Evolutionary conservation across 2,888 invertebrate genomes (phyloP), one percentile per base, ranked within the genome.

Genomic region (Melinaea marsaeus): DNA sequence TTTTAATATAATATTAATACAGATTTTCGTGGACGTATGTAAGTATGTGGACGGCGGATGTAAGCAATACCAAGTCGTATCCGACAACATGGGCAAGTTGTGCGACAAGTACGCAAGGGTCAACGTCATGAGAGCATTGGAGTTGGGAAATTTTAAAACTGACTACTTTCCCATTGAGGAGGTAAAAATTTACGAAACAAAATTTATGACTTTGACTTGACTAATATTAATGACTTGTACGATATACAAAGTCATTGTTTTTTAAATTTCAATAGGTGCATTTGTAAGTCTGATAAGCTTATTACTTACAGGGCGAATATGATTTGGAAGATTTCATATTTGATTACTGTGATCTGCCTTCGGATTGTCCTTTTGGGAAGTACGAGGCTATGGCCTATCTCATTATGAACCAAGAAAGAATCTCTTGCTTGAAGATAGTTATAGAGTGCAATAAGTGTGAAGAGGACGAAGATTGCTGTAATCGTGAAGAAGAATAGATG

Each of bases 21-120:
- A 82, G 82, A 45, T 74, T 0, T 62, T 66, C 13, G 64, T 81
- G 58, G 79, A 81, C 9, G 60, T 80, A 0, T 84, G 78, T 71
- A 81, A 81, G 65, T 62, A 77, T 62, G 77, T 80, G 13, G 88
- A 88, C 67, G 86, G 84, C 9, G 86, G 87, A 0, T 88, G 84
- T 71, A 88, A 86, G 68, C 77, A 72, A 2, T 83, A 79, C 65
- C 79, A 81, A 54, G 64, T 72, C 4, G 11, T 86, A 0, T 62
- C 61, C 0, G 81, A 85, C 59, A 69, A 77, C 2, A 73, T 78
- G 0, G 78, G 77, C 47, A 33, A 46, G 0, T 82, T 84, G 61
- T 0, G 75, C 4, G 73, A 73, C 56, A 75, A 78, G 37, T 75
- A 79, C 69, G 79, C 80, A 0, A 67, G 74, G 32, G 63, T 71